Evolutionary conservation across 1,140 invertebrate species (phyloP), one percentile per base, ranked within the genome.

Genomic region (Vanessa atalanta): DNA sequence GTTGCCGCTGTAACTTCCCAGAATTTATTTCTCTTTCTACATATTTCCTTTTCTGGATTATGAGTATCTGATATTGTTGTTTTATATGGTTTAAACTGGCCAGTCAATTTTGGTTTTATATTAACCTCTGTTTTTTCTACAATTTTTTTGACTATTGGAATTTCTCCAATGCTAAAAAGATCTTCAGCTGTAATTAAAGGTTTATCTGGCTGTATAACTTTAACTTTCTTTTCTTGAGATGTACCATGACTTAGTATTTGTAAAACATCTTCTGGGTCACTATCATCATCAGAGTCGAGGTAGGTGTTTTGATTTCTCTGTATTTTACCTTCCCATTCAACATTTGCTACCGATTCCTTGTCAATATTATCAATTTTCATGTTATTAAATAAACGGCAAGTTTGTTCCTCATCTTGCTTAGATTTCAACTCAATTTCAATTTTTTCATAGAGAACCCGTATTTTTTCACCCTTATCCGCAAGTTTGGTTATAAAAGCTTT

Each of bases 1-100:
- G 95, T 96, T 15, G 95, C 95, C 50, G 95, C 94, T 3, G 95
- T 96, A 5, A 95, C 87, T 88, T 96, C 95, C 95, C 95, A 96
- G 81, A 95, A 79, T 85, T 95, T 95, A 64, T 93, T 76, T 61
- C 93, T 93, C 72, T 94, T 95, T 66, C 94, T 93, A 8, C 86
- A 64, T 67, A 94, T 94, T 84, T 95, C 95, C 79, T 95, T 95
- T 72, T 90, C 89, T 37, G 94, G 94, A 86, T 95, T 94, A 73
- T 95, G 95, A 3, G 94, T 93, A 88, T 95, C 93, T 15, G 93
- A 93, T 57, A 92, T 93, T 31, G 95, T 95, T 20, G 95, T 96
- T 87, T 94, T 95, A 75, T 94, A 95, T 15, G 96, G 95, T 78
- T 94, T 94, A 77, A 95, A 96, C 31, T 93, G 90, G 51, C 93